Evolutionary conservation across 2,888 invertebrate species (phyloP).

Genomic region (Microchrysa polita): DNA sequence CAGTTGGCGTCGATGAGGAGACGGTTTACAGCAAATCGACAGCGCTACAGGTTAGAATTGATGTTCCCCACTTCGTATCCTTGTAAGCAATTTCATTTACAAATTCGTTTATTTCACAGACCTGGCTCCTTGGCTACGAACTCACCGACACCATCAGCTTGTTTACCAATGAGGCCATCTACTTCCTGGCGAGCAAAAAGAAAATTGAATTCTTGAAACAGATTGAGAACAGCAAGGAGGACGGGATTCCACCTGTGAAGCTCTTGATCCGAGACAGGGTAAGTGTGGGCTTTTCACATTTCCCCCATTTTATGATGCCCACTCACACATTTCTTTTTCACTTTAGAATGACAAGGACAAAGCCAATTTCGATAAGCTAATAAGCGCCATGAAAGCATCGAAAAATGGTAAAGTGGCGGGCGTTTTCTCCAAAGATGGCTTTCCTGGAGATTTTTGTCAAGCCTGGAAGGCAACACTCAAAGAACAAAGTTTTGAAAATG

Average conservation of each 20-base stretch:
- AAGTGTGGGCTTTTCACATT: constrained; percentile 58
- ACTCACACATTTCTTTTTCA: constrained; percentile 34
- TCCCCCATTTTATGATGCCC: neutral
- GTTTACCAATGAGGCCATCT: constrained; percentile 83
- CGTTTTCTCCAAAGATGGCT: constrained; percentile 92
- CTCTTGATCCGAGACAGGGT: constrained; percentile 91
- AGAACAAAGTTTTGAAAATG: constrained; percentile 81
- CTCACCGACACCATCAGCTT: constrained; percentile 95
- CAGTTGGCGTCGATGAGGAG: constrained; percentile 94
- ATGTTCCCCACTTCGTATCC: neutral
- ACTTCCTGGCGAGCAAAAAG: constrained; percentile 95
- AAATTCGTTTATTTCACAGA: constrained; percentile 66
- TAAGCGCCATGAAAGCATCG: constrained; percentile 84
- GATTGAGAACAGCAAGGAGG: constrained; percentile 85
- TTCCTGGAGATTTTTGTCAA: constrained; percentile 92
- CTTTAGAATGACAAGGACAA: constrained; percentile 88
- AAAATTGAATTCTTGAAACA: constrained; percentile 96
- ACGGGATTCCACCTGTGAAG: constrained; percentile 85
- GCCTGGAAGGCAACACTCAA: constrained; percentile 86
- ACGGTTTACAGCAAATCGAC: constrained; percentile 96
- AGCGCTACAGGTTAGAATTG: constrained; percentile 80
- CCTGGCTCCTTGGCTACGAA: constrained; percentile 97
- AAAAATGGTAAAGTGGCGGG: constrained; percentile 90
- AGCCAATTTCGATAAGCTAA: constrained; percentile 82
- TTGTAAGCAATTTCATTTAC: neutral